Base-by-base conservation (phyloP, 2,113 vertebrate genomes). In the Bolborhynchus lineola region DNA sequence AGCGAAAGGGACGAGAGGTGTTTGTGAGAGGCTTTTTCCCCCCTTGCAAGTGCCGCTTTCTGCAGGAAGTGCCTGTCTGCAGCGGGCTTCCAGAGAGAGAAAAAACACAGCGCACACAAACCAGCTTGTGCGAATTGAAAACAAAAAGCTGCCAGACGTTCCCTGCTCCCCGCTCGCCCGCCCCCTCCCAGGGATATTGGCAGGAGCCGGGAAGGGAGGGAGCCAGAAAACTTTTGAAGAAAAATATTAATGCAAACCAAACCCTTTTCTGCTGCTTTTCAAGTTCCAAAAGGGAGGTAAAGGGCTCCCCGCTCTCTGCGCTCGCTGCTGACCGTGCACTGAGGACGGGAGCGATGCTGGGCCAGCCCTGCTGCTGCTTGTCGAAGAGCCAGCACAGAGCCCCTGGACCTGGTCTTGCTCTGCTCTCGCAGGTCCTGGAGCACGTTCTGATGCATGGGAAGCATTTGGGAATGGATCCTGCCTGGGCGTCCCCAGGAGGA, bases 71-170 rank as follows among this genome's bases (percentile, higher is more conserved):
- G 95, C 82, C 90, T 95, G 94, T 94, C 92, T 96, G 71, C 86
- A 93, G 90, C 2, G 63, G 88, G 76, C 90, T 95, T 96, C 95
- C 96, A 97, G 94, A 94, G 90, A 90, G 92, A 95, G 67, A 93
- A 94, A 82, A 94, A 94, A 85, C 75, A 95, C 70, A 33, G 81
- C 80, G 93, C 80, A 82, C 33, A 88, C 90, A 94, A 94, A 88
- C 62, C 20, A 2, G 68, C 76, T 94, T 90, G 94, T 95, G 95
- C n/a, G n/a, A 93, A 94, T 93, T 93, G 94, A 93, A 96, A 97
- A 95, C 95, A 95, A 80, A 97, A 95, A 97, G 79, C 96, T 95
- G 96, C 96, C 96, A 97, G 96, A 97, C 96, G 92, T 94, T 97
- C 90, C 88, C 96, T 95, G 94, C 95, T 94, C 92, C 92, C 85